phyloP scores from a whole-genome alignment of 2,113 vertebrate species.

The Cyphomyrus plagiostoma region DNA sequence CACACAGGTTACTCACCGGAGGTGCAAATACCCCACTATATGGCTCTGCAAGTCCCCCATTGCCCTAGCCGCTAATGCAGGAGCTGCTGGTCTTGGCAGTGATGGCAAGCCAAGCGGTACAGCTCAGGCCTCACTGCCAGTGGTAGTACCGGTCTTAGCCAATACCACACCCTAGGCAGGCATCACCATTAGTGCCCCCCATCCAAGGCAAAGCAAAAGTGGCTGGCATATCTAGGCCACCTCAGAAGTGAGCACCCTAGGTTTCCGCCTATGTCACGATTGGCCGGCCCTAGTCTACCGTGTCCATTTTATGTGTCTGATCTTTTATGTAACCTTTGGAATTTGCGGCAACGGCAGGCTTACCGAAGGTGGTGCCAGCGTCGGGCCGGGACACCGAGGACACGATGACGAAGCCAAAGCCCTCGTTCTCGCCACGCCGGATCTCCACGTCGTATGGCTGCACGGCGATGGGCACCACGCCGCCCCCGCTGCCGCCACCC shows the following conservation, averaged over 20 bases:
- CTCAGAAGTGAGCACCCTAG: not conserved
- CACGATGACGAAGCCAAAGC: conserved; percentile 96
- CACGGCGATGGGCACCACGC: conserved; percentile 50
- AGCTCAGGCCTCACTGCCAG: not conserved
- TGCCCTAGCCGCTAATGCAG: not conserved
- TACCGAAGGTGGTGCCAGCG: conserved; percentile 91
- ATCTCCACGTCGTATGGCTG: conserved; percentile 97
- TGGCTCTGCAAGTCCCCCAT: not conserved
- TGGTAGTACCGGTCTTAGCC: not conserved
- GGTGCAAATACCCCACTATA: not conserved
- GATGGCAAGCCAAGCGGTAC: not conserved
- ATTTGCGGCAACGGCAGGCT: conserved; percentile 39
- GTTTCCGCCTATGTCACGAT: not conserved
- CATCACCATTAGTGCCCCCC: not conserved
- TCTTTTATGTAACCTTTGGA: not conserved
- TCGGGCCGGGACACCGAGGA: conserved; percentile 92
- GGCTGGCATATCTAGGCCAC: not conserved
- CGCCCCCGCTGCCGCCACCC: conserved; percentile 66
- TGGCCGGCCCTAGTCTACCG: not conserved
- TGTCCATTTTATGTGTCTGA: not conserved
- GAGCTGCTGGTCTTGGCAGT: not conserved
- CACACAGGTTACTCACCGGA: not conserved
- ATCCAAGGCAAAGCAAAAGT: not conserved
- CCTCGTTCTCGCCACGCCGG: conserved; percentile 86
- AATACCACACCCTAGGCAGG: not conserved